Evolutionary conservation across 2,113 vertebrate species (phyloP).

Genomic region (Heptranchias perlo): DNA sequence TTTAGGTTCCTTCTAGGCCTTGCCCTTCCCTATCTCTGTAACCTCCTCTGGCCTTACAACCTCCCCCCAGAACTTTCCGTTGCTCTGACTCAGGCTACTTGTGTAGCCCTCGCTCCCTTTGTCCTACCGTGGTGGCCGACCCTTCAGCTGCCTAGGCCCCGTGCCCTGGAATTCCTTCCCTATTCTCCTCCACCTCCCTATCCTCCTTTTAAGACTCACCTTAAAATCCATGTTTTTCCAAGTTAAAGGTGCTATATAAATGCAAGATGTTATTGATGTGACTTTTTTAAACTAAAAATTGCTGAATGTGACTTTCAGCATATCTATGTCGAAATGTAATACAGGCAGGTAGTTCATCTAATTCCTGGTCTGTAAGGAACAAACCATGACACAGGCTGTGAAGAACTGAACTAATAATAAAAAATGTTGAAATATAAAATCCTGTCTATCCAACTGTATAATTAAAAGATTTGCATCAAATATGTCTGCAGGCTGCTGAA

Average conservation of each 20-base stretch:
- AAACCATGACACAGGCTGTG: not conserved
- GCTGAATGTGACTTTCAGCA: not conserved
- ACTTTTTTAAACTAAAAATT: not conserved
- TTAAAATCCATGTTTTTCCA: not conserved
- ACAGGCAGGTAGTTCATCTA: not conserved
- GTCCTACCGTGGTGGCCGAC: no score
- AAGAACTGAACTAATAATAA: not conserved
- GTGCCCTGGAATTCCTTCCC: no score
- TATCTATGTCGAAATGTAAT: not conserved
- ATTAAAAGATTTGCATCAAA: not conserved
- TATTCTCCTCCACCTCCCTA: no score
- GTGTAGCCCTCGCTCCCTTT: no score
- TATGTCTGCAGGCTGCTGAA: not conserved
- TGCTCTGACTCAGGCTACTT: no score
- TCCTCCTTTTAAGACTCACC: no score
- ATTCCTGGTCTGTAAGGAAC: not conserved
- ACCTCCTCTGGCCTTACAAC: no score
- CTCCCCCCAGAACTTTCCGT: no score
- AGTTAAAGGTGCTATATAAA: not conserved
- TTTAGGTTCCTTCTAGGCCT: no score
- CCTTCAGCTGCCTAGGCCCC: no score
- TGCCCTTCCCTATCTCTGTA: no score
- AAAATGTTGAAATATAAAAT: not conserved
- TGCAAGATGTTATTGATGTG: not conserved
- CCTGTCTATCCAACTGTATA: not conserved